Base-by-base conservation (phyloP, 2,113 vertebrate species). In the Xenus cinereus region DNA sequence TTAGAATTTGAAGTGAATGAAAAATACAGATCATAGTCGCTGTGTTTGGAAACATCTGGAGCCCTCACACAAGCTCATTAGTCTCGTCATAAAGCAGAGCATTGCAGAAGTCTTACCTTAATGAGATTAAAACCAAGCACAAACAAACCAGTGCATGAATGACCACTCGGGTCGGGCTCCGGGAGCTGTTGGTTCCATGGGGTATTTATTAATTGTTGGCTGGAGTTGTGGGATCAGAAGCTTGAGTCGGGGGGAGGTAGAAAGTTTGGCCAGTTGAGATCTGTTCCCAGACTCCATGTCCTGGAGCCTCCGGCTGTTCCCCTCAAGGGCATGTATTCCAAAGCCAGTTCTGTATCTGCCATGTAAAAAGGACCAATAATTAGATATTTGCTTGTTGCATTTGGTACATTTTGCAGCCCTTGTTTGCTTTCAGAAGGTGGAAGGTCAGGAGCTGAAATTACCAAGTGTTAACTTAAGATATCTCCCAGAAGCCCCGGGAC, bases 1-100 rank as follows among this genome's bases (percentile, higher is more conserved):
- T 27, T 77, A 54, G 89, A 64, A 14, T 64, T 24, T 23, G 60
- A 41, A 68, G 62, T 17, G 56, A 39, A 41, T 24, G 64, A 75
- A 66, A 48, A 69, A 68, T 8, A 35, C 30, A 89, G 71, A 67
- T 62, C 22, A 2, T 57, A 51, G 84, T 18, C 48, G 41, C 57
- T 76, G 54, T 12, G 3, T 50, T 68, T 79, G 78, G 84, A 62
- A 85, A 66, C 75, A 85, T 62, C 87, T 94, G 93, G 89, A 91
- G 78, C 67, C 45, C 93, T 75, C 66, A 14, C 69, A 64, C 0
- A 7, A 45, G 71, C 89, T 95, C 74, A 17, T 89, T 32, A 82
- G 33, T 18, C 56, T 59, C 26, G 19, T 59, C 23, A 22, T 12
- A 76, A 79, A 73, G 87, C 81, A 69, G 71, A 87, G 69, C 43